Percentiles rank a stretch among this genome's conserved stretches.
Conservation (phyloP, 2,888 invertebrate species). For the Zele albiditarsus region DNA sequence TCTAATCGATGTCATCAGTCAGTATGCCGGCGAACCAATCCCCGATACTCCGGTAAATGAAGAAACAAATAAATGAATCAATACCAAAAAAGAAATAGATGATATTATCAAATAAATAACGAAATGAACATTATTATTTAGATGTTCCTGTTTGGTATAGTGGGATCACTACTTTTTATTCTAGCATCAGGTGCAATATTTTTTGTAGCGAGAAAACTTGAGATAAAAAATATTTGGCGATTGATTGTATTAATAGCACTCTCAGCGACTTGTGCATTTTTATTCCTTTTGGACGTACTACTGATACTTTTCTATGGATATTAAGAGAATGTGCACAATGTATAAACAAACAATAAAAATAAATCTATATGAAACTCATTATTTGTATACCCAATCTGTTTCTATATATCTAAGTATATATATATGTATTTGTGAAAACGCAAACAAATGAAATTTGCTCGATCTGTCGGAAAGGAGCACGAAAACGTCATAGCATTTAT, state of each 20-base stretch:
- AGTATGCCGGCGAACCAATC: slow-evolving; percentile 67
- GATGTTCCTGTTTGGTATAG: slow-evolving; percentile 62
- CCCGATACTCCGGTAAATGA: slow-evolving; percentile 68
- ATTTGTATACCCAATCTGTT: background rate
- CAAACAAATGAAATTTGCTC: background rate
- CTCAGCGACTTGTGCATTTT: slow-evolving; percentile 49
- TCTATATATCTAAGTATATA: background rate
- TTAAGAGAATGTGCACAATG: slow-evolving; percentile 39
- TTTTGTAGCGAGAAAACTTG: slow-evolving; percentile 46
- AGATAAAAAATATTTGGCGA: slow-evolving; percentile 49
- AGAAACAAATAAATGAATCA: background rate
- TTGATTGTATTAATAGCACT: slow-evolving; percentile 51
- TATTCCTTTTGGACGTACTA: slow-evolving; percentile 58
- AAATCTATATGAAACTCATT: background rate
- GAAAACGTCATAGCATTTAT: background rate
- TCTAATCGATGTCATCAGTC: slow-evolving; percentile 66
- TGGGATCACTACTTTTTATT: slow-evolving; percentile 55
- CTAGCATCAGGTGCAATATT: slow-evolving; percentile 54
- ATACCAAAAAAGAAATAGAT: background rate
- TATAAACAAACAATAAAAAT: slow-evolving; percentile 38
- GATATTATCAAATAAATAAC: slow-evolving; percentile 3
- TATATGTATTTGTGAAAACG: background rate
- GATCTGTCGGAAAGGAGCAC: background rate
- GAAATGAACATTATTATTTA: slow-evolving; percentile 34
- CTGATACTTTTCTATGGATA: slow-evolving; percentile 62